These are phyloP conservation scores for Lamprotornis superbus DNA, from an alignment of 2,113 vertebrate genomes.

Conservation along the genomic window DNA sequence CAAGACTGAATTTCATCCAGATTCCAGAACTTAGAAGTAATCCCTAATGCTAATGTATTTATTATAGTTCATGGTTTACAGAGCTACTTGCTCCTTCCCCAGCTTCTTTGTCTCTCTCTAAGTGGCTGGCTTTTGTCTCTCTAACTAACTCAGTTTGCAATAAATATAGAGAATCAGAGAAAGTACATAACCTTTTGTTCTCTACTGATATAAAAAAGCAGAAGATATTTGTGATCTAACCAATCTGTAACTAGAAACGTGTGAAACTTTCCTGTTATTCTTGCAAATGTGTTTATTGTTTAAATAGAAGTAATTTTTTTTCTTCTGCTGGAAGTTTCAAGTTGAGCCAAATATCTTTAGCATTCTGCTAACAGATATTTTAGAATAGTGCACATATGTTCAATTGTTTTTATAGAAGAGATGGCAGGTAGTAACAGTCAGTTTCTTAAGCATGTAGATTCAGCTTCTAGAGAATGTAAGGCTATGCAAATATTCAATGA, in stretches of 20 bases:
- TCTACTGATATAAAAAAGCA: not conserved
- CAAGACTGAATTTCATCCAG: not conserved
- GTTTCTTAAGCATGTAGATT: not conserved
- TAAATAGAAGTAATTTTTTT: slow-evolving; percentile 63
- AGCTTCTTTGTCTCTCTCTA: not conserved
- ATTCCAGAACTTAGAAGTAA: not conserved
- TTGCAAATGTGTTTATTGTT: slow-evolving; percentile 63
- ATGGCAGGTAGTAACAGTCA: slow-evolving; percentile 35
- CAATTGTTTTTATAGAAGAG: slow-evolving; percentile 39
- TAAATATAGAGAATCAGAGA: not conserved
- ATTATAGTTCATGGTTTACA: not conserved
- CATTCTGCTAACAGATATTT: slow-evolving; percentile 49
- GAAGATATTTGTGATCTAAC: slow-evolving; percentile 28
- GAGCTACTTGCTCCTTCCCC: not conserved
- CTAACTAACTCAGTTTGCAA: not conserved
- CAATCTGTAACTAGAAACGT: slow-evolving; percentile 43
- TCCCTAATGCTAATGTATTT: not conserved
- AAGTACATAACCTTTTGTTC: not conserved
- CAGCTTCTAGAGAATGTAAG: not conserved
- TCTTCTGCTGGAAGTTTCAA: slow-evolving; percentile 40
- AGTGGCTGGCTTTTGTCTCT: not conserved
- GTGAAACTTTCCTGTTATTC: slow-evolving; percentile 36
- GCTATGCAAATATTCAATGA: not conserved
- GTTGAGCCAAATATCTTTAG: slow-evolving; percentile 40
- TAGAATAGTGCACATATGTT: slow-evolving; percentile 44